Base-by-base conservation (phyloP, 1,140 invertebrate genomes). In the Aethina tumida region DNA sequence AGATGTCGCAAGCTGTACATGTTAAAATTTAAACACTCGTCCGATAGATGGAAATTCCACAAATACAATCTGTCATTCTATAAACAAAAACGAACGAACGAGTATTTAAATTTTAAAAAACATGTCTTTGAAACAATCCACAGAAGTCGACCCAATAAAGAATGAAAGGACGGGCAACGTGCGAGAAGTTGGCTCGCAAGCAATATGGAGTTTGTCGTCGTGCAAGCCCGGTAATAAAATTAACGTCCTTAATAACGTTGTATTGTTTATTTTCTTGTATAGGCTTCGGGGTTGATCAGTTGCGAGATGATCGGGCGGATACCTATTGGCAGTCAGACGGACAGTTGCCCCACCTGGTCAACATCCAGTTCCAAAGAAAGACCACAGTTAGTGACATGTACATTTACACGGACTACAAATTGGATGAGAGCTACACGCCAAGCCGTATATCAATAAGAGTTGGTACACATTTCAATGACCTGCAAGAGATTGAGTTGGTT, bases 271-370 rank as follows among this genome's bases (percentile, higher is more conserved):
- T 22, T 5, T 30, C 34, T 31, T 34, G 38, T 47, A 36, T 48
- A 89, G 93, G 94, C 29, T 97, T 96, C 74, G 96, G 96, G 15
- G 94, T 99, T 8, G 92, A 98, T 58, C 94, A 98, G 59, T 62
- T 99, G 13, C 65, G 93, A 45, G 94, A 98, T 63, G 87, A 95
- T 63, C 84, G 86, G 34, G 81, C 88, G 53, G 95, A 98, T 48
- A 97, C 92, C 1, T 99, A 97, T 63, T 99, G 96, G 96, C 96
- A 99, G 60, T 97, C 94, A 0, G 96, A 99, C 68, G 96, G 96
- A 0, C 92, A 96, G 51, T 72, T 98, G 40, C 96, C 96, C 4
- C 96, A 99, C 66, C 68, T 97, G 43, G 90, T 99, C 0, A 99
- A 97, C 58, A 95, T 99, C 46, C 93, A 98, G 56, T 99, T 99